Conservation (phyloP, 2,797 vertebrate genomes). For the Enteromius radiatus region DNA sequence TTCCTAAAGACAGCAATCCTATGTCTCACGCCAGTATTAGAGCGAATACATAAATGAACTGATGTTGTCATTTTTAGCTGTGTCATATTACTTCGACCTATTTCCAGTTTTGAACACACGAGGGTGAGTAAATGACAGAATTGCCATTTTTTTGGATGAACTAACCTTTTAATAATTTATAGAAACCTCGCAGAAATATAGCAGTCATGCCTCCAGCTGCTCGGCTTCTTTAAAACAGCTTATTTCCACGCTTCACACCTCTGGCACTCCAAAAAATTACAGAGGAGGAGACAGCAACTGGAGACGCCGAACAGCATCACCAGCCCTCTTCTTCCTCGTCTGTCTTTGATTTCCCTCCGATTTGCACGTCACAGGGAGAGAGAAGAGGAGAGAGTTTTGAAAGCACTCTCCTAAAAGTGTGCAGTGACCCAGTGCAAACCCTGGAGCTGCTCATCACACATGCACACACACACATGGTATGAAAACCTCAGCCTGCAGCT, state of each 20-base stretch:
- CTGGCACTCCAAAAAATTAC: conserved; percentile 22
- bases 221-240: conserved; percentile 8
- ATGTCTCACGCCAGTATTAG: neutral
- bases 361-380: conserved; percentile 40
- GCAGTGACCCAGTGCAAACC: conserved; percentile 70
- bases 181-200: neutral
- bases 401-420: conserved; percentile 65
- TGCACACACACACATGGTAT: neutral
- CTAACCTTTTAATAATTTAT: conserved; percentile 8
- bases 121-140: neutral
- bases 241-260: conserved; percentile 9
- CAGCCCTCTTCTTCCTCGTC: conserved; percentile 2
- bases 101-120: neutral
- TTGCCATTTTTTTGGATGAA: neutral
- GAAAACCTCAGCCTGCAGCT: conserved; percentile 6
- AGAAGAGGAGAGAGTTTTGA: conserved; percentile 53
- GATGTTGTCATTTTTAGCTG: neutral
- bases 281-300: conserved; percentile 25
- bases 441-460: conserved; percentile 57
- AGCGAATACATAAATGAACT: neutral
- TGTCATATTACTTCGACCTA: neutral
- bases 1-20: neutral
- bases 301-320: neutral
- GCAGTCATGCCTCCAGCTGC: conserved; percentile 16
- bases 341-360: conserved; percentile 36